These are phyloP conservation scores for Caenorhabditis angaria DNA, from an alignment of 2,888 invertebrate species.

Conservation along the genomic window DNA sequence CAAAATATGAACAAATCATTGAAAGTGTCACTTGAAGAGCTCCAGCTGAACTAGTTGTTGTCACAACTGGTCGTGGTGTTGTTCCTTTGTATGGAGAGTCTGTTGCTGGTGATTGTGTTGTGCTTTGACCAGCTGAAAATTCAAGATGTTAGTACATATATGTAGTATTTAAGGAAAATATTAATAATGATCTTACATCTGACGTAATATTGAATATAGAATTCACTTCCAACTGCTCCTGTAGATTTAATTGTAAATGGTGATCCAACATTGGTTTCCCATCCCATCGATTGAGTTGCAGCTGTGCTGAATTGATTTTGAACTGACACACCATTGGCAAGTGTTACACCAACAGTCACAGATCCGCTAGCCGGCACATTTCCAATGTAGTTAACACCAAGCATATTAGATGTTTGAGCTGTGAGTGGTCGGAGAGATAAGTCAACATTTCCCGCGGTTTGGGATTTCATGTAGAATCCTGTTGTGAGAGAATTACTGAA, in stretches of 20 bases:
- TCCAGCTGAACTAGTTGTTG: no score
- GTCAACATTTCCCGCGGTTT: background rate
- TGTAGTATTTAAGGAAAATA: no score
- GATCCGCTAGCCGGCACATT: background rate
- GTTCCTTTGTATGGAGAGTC: no score
- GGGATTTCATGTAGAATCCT: background rate
- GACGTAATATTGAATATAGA: background rate
- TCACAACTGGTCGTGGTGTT: no score
- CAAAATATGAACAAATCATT: no score
- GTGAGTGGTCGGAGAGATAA: background rate
- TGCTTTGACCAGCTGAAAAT: no score
- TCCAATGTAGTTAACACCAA: background rate
- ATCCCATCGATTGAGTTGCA: background rate
- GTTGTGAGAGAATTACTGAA: background rate
- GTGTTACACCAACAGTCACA: background rate
- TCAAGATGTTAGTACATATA: no score
- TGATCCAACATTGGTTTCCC: background rate
- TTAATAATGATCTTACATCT: no score
- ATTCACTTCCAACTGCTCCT: background rate
- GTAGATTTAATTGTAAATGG: background rate
- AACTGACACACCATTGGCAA: background rate
- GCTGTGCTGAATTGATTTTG: background rate
- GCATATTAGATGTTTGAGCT: background rate
- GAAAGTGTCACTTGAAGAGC: no score
- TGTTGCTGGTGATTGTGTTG: no score